Base-by-base conservation (phyloP, 1,140 invertebrate genomes). In the Matsumurasca onukii region DNA sequence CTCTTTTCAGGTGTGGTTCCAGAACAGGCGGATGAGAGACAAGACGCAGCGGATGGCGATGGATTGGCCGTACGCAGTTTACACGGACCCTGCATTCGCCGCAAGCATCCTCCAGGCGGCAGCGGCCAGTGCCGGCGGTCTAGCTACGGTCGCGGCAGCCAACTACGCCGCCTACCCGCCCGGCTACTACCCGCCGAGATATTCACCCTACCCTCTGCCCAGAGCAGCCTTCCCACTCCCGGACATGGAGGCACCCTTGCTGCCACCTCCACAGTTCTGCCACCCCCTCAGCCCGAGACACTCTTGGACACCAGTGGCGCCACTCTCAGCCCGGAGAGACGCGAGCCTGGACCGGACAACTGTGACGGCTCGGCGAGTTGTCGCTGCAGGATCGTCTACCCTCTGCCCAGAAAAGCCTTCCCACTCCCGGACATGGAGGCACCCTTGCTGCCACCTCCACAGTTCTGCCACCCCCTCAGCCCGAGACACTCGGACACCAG, bases 11-110 rank as follows among this genome's bases (percentile, higher is more conserved):
- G 95, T 99, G 1, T 99, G 97, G 97, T 99, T 99, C 78, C 97
- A 99, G 86, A 99, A 99, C 76, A 86, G 97, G 15, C 85, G 97
- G n/a, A 99, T 99, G 97, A 99, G 98, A 78, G 95, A 98, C 81
- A 99, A 98, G 75, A 85, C 96, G 0, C 96, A 99, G 77, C 80
- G 94, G 9, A 90, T 98, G 80, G 92, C 95, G 0, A 86, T 98
- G 61, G 88, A 92, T 0, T 98, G 96, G 96, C 95, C 97, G 0
- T 96, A 97, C 78, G 91, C 92, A 0, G 92, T 97, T 29, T 97
- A 97, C 81, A 89, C 92, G 1, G 95, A 98, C 75, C 95, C 95
- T 2, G 86, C 92, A 0, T 87, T 98, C 69, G 94, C 95, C 0
- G 94, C 94, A 0, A 92, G 92, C n/a, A 84, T 98, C 5, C 82